Conservation (phyloP, 2,797 vertebrate species). For the Leptodactylus fallax region DNA sequence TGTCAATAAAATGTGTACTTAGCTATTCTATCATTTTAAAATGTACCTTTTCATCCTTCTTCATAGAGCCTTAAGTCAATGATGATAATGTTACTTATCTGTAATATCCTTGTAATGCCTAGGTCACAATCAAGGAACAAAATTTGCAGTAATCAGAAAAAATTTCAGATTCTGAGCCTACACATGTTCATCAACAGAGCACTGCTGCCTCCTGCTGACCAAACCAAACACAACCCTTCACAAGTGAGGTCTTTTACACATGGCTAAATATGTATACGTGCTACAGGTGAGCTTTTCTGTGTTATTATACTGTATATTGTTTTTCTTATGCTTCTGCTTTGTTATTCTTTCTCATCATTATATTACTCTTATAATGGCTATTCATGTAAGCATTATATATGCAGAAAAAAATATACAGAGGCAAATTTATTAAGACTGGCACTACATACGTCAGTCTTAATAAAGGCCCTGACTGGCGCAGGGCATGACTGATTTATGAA, state of each 20-base stretch:
- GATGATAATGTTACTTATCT: neutral
- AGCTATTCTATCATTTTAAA: too few relatives aligned
- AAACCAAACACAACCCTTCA: neutral
- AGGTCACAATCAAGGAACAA: neutral
- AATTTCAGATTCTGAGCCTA: neutral
- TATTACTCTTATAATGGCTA: neutral
- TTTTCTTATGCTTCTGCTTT: neutral
- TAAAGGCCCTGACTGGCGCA: too few relatives aligned
- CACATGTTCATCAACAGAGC: neutral
- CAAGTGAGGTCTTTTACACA: neutral
- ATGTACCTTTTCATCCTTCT: too few relatives aligned
- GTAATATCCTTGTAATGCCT: neutral
- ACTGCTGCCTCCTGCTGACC: slow-evolving; percentile 51
- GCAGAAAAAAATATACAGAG: neutral
- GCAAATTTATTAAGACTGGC: too few relatives aligned
- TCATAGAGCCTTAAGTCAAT: too few relatives aligned
- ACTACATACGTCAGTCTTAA: too few relatives aligned
- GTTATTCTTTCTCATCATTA: neutral
- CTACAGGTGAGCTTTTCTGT: neutral
- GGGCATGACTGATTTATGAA: too few relatives aligned
- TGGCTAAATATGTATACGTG: neutral
- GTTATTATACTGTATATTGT: neutral
- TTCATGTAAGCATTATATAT: neutral
- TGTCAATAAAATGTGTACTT: too few relatives aligned
- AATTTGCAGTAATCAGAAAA: neutral